A percentile compares a stretch with the other conserved stretches of the same genome.
Evolutionary conservation across 2,888 invertebrate species (phyloP).

Genomic region (Pherbina coryleti): DNA sequence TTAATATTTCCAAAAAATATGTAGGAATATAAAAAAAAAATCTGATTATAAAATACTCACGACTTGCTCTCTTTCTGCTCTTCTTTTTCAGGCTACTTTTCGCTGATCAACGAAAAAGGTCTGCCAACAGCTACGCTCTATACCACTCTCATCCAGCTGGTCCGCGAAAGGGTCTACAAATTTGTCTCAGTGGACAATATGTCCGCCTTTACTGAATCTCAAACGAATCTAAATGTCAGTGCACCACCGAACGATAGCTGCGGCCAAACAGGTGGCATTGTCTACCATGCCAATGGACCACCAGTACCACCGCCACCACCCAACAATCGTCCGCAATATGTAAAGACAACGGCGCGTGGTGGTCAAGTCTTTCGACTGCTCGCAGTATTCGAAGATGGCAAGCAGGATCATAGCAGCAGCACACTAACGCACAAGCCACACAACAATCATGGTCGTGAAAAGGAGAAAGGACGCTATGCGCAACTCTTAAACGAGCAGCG

Average conservation of each 20-base stretch:
- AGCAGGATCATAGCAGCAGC: constrained; percentile 60
- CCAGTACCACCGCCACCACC: constrained; percentile 43
- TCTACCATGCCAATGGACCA: constrained; percentile 44
- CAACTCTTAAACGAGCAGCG: constrained; percentile 81
- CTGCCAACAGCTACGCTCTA: constrained; percentile 76
- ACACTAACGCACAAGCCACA: constrained; percentile 47
- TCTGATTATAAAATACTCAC: not conserved
- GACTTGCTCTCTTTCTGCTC: not conserved
- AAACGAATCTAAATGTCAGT: constrained; percentile 57
- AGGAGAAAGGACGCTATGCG: constrained; percentile 75
- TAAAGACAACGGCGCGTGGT: constrained; percentile 78
- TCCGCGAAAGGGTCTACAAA: constrained; percentile 76
- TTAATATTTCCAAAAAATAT: too few species aligned
- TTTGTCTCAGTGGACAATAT: constrained; percentile 69
- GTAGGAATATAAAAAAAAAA: too few species aligned
- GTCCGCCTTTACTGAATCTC: constrained; percentile 68
- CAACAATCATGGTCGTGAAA: constrained; percentile 61
- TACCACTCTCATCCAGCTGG: constrained; percentile 76
- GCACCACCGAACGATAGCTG: constrained; percentile 60
- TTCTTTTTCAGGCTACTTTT: constrained; percentile 76
- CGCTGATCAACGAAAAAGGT: constrained; percentile 77
- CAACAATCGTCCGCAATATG: constrained; percentile 71
- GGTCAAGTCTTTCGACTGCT: constrained; percentile 81
- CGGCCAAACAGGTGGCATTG: constrained; percentile 49
- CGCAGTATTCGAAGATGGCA: constrained; percentile 82